phyloP scores from a whole-genome alignment of 2,113 vertebrate species.

The Zosterops lateralis region DNA sequence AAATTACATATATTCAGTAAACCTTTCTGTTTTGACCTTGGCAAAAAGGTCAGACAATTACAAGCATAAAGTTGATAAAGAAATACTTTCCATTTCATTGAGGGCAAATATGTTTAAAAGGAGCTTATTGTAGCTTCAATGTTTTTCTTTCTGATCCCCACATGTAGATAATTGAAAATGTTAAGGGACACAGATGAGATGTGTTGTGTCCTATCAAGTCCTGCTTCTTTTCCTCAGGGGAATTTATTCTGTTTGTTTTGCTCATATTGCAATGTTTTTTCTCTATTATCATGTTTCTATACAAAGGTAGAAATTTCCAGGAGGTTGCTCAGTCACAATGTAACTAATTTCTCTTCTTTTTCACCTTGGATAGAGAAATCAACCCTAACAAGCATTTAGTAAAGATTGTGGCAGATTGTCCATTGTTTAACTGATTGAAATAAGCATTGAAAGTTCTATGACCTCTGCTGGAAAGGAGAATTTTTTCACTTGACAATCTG shows the following conservation, averaged over 20 bases:
- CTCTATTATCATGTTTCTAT: background rate
- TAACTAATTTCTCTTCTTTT: background rate
- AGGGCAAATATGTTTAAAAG: background rate
- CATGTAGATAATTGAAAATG: background rate
- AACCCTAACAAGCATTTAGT: background rate
- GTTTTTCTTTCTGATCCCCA: background rate
- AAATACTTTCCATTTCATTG: background rate
- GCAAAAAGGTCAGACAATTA: background rate
- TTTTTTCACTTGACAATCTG: background rate
- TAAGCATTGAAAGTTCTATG: background rate
- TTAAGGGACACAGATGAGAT: background rate
- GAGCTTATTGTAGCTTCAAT: background rate
- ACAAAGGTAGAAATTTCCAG: background rate
- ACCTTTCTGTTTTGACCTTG: background rate
- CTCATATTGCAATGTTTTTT: background rate
- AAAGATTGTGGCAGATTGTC: background rate
- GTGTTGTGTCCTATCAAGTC: background rate
- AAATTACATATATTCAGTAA: background rate
- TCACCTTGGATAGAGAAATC: background rate
- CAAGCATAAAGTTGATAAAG: background rate
- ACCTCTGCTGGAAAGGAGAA: background rate
- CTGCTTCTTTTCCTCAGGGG: background rate
- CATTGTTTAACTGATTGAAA: background rate
- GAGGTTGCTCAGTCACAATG: background rate
- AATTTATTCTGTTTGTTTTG: background rate